These are phyloP conservation scores for Phataginus tetradactyla DNA, from an alignment of 2,797 vertebrate genomes.

Conservation along the genomic window DNA sequence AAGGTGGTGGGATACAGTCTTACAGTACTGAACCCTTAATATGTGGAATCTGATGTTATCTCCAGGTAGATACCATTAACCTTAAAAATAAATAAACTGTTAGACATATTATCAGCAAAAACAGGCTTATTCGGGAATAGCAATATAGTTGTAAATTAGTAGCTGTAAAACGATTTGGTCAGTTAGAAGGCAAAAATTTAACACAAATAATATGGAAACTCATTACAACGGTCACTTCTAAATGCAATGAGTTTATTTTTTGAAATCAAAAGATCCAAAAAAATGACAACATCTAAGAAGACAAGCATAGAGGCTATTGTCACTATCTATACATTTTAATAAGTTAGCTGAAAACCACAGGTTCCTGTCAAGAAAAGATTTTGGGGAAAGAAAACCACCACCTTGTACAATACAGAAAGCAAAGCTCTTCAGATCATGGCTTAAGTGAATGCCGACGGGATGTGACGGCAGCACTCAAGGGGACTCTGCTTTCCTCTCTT, in stretches of 20 bases:
- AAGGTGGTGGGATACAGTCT: not conserved
- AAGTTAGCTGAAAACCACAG: not conserved
- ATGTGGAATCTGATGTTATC: not conserved
- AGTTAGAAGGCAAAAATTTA: not conserved
- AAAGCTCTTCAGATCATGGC: not conserved
- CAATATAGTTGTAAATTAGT: not conserved
- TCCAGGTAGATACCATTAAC: not conserved
- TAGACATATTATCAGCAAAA: too few species aligned
- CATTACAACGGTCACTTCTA: not conserved
- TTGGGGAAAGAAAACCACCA: not conserved
- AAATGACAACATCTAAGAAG: not conserved
- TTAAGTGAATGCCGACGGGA: not conserved
- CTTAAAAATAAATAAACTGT: too few species aligned
- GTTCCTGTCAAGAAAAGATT: not conserved
- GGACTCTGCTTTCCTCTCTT: not conserved
- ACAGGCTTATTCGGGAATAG: too few species aligned
- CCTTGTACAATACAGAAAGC: not conserved
- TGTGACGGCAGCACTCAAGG: not conserved
- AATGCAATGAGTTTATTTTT: not conserved
- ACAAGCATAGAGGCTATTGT: not conserved
- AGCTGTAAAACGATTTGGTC: not conserved
- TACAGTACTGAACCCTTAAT: not conserved
- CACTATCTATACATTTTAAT: not conserved
- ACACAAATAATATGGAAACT: not conserved
- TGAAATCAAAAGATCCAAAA: not conserved